Base-by-base conservation (phyloP, 2,113 vertebrate genomes). In the Pachycephala philippinensis region DNA sequence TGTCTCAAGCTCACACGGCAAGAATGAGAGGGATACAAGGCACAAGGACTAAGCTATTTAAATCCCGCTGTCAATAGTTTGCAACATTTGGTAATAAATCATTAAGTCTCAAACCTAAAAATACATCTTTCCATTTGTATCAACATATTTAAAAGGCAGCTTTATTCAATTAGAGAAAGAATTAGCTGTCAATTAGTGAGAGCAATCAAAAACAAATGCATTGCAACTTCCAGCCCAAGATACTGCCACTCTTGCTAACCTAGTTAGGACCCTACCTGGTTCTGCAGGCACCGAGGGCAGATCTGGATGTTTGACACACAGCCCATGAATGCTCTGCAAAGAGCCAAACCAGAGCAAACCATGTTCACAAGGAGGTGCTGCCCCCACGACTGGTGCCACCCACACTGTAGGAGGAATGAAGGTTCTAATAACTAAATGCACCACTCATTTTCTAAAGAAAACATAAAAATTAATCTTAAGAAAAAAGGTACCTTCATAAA, bases 291-390 rank as follows among this genome's bases (percentile, higher is more conserved):
- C 20, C 5, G 20, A 44, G 44, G 18, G 47, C 17, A 15, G 15
- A 31, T 33, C 23, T 1, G 7, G 17, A 31, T 14, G 22, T 39
- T 27, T 35, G 30, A 71, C 30, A 69, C 2, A 4, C 17, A 26
- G 42, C 1, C 20, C 0, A 0, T 2, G 30, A 76, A 54, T 8
- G 27, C 20, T 37, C 50, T 61, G 63, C 42, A 39, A 77, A 49
- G 2, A 90, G 40, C n/a, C 85, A 77, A 22, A 40, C 22, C 15
- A 49, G 33, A 89, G 44, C 23, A 27, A 72, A 33, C 6, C 56
- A 40, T 0, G 0, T 4, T 52, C 31, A 10, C 1, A 3, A 19
- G 18, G 40, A 80, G 13, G 6, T 30, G 20, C 22, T 59, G 50
- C 10, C 42, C 18, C 60, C 27, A 42, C 23, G 21, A 15, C 31